These are phyloP conservation scores for Conops quadrifasciatus DNA, from an alignment of 2,888 invertebrate species.

Conservation along the genomic window DNA sequence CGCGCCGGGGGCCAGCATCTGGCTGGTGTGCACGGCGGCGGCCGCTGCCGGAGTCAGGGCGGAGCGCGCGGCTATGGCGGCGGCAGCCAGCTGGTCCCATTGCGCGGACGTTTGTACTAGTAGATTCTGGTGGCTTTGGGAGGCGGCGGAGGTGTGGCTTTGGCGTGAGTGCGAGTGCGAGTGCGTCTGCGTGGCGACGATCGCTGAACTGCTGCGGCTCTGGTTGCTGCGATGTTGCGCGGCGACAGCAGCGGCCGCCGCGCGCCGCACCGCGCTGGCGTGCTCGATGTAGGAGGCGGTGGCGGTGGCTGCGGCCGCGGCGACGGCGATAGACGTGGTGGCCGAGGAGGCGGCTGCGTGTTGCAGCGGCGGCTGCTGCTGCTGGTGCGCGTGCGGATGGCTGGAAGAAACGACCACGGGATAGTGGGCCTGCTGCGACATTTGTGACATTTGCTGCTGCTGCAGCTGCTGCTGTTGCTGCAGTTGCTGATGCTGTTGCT, in stretches of 20 bases:
- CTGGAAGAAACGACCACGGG: conserved; percentile 47
- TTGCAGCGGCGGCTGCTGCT: conserved; percentile 51
- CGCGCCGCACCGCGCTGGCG: conserved; percentile 46
- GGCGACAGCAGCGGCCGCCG: conserved; percentile 37
- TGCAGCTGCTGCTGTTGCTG: conserved; percentile 55
- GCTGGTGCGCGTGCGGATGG: conserved; percentile 42
- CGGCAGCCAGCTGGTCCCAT: conserved; percentile 61
- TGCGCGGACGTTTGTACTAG: conserved; percentile 52
- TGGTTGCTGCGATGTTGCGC: conserved; percentile 57
- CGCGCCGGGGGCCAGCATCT: conserved; percentile 47
- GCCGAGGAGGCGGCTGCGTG: conserved; percentile 41
- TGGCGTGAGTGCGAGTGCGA: conserved; percentile 32
- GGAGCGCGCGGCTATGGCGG: conserved; percentile 55
- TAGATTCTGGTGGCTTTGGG: conserved; percentile 49
- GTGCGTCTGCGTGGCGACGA: conserved; percentile 46
- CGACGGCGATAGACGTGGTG: conserved; percentile 37
- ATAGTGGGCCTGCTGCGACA: conserved; percentile 62
- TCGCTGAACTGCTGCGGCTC: conserved; percentile 50
- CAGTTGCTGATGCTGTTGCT: conserved; percentile 50
- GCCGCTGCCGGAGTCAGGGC: conserved; percentile 51
- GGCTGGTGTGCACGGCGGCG: conserved; percentile 39
- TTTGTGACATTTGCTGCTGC: conserved; percentile 61
- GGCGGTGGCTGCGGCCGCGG: conserved; percentile 35
- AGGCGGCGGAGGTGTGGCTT: conserved; percentile 36
- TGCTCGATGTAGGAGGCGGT: conserved; percentile 39